Evolutionary conservation across 2,113 vertebrate species (phyloP).

Genomic region (Leptobrachium leishanense): DNA sequence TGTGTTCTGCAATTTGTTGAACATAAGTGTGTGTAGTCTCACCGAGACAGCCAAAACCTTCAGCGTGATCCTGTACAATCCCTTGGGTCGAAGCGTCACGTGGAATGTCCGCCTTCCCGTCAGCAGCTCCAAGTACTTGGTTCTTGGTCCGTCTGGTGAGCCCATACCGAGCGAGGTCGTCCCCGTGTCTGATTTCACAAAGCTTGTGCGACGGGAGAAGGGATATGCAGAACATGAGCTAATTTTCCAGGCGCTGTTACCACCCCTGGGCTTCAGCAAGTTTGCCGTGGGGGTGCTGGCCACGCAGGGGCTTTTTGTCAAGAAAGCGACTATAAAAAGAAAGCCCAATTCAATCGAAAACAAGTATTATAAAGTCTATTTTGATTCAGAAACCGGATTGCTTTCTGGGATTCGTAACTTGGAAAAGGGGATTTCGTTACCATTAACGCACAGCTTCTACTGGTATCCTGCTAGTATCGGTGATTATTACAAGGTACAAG

Average conservation of each 20-base stretch:
- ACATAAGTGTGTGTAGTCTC: constrained; percentile 81
- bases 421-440: constrained; percentile 71
- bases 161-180: constrained; percentile 75
- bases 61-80: constrained; percentile 82
- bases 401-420: constrained; percentile 76
- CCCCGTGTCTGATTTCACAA: constrained; percentile 64
- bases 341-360: constrained; percentile 67
- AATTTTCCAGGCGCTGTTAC: constrained; percentile 75
- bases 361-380: constrained; percentile 78
- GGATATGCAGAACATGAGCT: constrained; percentile 69
- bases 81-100: constrained; percentile 67
- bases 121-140: constrained; percentile 59
- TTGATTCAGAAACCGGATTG: constrained; percentile 76
- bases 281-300: constrained; percentile 65
- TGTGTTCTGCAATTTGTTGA: constrained; percentile 75
- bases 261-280: constrained; percentile 79
- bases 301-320: background rate
- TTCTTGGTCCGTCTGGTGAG: constrained; percentile 65
- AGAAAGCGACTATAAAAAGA: background rate
- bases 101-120: constrained; percentile 80
- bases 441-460: constrained; percentile 81
- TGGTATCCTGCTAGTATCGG: constrained; percentile 87
- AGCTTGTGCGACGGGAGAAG: constrained; percentile 51
- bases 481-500: constrained; percentile 57
- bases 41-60: constrained; percentile 71